phyloP scores from a whole-genome alignment of 2,113 vertebrate genomes.

The Etheostoma cragini region DNA sequence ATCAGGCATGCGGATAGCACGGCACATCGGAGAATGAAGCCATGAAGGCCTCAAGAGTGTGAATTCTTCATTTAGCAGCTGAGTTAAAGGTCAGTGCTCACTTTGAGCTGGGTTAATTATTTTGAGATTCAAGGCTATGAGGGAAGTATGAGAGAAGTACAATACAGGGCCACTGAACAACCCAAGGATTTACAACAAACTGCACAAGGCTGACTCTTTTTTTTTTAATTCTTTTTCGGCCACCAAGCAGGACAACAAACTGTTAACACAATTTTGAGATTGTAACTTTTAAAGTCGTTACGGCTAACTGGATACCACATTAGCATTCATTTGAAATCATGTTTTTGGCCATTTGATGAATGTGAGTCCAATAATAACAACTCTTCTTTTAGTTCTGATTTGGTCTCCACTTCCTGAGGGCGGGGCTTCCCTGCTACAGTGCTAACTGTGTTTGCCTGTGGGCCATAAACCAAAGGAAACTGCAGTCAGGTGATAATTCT shows the following conservation, averaged over 20 bases:
- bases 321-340: too few species aligned
- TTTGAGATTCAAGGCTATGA: constrained; percentile 30
- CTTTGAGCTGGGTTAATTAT: constrained; percentile 47
- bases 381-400: neutral
- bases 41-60: constrained; percentile 1
- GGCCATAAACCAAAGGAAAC: neutral
- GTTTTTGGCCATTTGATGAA: neutral
- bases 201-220: neutral
- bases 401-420: neutral
- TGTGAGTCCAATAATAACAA: neutral
- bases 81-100: constrained; percentile 12
- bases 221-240: neutral
- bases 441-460: neutral
- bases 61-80: constrained; percentile 52
- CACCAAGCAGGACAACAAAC: neutral
- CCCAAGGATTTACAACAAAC: neutral
- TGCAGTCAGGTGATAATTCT: neutral
- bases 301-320: too few species aligned
- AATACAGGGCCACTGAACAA: neutral
- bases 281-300: neutral
- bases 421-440: neutral
- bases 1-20: neutral
- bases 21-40: neutral
- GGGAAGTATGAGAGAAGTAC: neutral
- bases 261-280: neutral